Evolutionary conservation across 2,888 invertebrate species (phyloP).

Genomic region (Nephrotoma appendiculata): DNA sequence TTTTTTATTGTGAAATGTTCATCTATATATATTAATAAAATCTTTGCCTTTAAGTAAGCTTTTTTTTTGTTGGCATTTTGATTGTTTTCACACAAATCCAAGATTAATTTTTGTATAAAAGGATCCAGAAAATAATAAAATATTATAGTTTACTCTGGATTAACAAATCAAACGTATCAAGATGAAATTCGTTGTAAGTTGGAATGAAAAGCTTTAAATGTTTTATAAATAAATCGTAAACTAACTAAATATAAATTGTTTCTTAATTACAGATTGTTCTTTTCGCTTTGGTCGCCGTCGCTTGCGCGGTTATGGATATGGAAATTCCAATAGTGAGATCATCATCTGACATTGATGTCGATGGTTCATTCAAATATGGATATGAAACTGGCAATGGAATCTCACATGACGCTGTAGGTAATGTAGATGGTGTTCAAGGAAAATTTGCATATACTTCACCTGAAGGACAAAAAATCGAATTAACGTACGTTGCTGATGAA

Average conservation of each 20-base stretch:
- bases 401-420: not conserved
- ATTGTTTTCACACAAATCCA: too few relatives aligned
- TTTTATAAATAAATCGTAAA: not conserved
- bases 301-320: not conserved
- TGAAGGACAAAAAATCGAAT: not conserved
- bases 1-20: too few relatives aligned
- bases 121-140: not conserved
- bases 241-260: not conserved
- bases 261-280: not conserved
- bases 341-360: not conserved
- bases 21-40: too few relatives aligned
- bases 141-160: not conserved
- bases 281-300: not conserved
- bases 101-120: not conserved
- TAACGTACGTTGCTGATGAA: conserved; percentile 1
- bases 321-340: not conserved
- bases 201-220: not conserved
- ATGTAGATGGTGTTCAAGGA: not conserved
- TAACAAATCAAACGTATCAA: not conserved
- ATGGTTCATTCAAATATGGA: not conserved
- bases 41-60: too few relatives aligned
- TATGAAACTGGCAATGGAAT: conserved; percentile 4
- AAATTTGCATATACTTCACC: not conserved
- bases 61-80: too few relatives aligned
- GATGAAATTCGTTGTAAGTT: not conserved